Percentiles rank a stretch among this genome's conserved stretches.
phyloP scores from a whole-genome alignment of 1,140 invertebrate genomes.

The Proctacanthus coquilletti region DNA sequence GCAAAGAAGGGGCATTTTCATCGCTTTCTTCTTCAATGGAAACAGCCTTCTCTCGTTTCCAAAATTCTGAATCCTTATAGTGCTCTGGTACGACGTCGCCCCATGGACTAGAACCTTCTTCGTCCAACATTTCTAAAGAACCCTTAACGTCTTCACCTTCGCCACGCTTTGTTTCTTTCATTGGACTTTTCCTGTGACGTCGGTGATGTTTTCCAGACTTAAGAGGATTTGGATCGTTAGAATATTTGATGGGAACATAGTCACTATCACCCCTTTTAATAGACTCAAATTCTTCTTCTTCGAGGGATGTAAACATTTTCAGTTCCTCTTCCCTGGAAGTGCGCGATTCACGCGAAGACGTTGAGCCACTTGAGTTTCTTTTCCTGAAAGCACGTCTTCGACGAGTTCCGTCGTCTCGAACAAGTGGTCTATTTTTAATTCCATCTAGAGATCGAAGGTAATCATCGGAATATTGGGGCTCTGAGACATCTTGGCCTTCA shows the following conservation, averaged over 20 bases:
- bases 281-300: conserved; percentile 38
- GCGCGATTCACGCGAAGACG: conserved; percentile 36
- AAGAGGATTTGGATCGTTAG: conserved; percentile 16
- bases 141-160: conserved; percentile 5
- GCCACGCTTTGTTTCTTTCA: conserved; percentile 13
- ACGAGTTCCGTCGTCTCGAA: conserved; percentile 39
- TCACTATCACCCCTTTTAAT: conserved; percentile 16
- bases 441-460: conserved; percentile 37
- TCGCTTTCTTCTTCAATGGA: conserved; percentile 25
- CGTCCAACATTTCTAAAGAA: conserved; percentile 22
- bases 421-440: conserved; percentile 37
- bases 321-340: conserved; percentile 39
- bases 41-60: conserved; percentile 23
- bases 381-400: conserved; percentile 39
- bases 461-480: conserved; percentile 23
- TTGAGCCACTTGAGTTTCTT: conserved; percentile 36
- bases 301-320: conserved; percentile 40
- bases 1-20: conserved; percentile 3
- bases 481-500: conserved; percentile 19
- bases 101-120: conserved; percentile 23
- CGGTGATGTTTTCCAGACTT: conserved; percentile 19
- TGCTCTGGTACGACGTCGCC: conserved; percentile 23
- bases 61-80: conserved; percentile 28
- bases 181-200: conserved; percentile 23
- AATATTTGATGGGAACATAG: conserved; percentile 25